phyloP scores from a whole-genome alignment of 23 tunicate species.

The Trididemnum nubilum region DNA sequence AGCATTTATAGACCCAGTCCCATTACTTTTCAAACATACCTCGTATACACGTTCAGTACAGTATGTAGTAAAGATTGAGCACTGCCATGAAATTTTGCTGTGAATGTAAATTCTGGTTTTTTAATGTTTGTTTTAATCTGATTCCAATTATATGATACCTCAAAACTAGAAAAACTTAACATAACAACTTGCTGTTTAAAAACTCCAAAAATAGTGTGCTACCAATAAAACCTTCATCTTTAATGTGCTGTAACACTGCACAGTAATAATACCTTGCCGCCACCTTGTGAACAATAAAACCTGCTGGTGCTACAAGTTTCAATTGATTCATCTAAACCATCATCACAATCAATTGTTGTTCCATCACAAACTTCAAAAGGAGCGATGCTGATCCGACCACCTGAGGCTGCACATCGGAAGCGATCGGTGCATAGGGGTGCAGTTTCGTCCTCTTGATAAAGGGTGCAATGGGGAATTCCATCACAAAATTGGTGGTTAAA shows the following conservation, averaged over 20 bases:
- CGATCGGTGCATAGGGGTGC: not conserved
- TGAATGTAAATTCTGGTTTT: not conserved
- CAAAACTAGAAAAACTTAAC: not conserved
- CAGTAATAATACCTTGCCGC: not conserved
- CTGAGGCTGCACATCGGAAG: not conserved
- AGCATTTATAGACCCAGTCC: no score
- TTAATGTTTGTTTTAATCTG: no score
- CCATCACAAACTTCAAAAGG: slow-evolving; percentile 20
- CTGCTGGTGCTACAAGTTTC: slow-evolving; percentile 4
- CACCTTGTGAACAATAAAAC: slow-evolving; percentile 2
- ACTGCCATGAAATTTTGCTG: no score
- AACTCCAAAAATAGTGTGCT: not conserved
- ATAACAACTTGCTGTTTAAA: not conserved
- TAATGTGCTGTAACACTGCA: not conserved
- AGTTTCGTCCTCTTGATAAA: not conserved
- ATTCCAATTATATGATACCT: no score
- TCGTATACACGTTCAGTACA: no score
- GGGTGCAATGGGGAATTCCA: not conserved
- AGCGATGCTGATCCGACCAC: slow-evolving; percentile 5
- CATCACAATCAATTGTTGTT: slow-evolving; percentile 20
- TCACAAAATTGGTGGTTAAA: not conserved
- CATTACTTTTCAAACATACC: no score
- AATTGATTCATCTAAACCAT: slow-evolving; percentile 2
- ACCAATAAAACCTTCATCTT: not conserved
- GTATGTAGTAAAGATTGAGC: no score